Evolutionary conservation across 1,140 invertebrate genomes (phyloP).

Genomic region (Armadillidium nasatum): DNA sequence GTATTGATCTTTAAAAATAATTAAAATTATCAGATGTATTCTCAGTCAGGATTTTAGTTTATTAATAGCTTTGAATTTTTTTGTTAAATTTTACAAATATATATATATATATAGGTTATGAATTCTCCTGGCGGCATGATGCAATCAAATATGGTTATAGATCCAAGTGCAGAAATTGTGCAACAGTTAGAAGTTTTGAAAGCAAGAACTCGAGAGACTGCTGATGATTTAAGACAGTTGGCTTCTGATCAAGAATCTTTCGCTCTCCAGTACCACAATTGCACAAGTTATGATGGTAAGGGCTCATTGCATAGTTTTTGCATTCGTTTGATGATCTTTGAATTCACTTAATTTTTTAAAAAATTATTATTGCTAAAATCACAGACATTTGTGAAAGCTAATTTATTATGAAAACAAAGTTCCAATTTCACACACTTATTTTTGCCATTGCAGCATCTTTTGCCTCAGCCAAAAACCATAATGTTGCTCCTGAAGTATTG

Average conservation of each 20-base stretch:
- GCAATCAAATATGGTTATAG: slow-evolving; percentile 29
- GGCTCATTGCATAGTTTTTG: too few species aligned
- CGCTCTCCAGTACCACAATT: slow-evolving; percentile 23
- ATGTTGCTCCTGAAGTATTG: background rate
- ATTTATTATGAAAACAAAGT: too few species aligned
- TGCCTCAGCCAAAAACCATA: background rate
- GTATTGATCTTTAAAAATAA: too few species aligned
- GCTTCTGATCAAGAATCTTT: slow-evolving; percentile 24
- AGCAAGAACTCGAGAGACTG: slow-evolving; percentile 36
- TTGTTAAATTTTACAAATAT: too few species aligned
- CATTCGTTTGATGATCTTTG: too few species aligned
- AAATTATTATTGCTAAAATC: too few species aligned
- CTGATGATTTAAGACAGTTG: slow-evolving; percentile 31
- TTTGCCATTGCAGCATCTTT: background rate
- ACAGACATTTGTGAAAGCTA: too few species aligned
- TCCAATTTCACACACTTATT: too few species aligned
- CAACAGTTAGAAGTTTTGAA: slow-evolving; percentile 34
- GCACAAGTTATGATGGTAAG: slow-evolving; percentile 13
- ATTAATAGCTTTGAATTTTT: too few species aligned
- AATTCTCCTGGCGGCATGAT: slow-evolving; percentile 21
- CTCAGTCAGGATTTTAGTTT: too few species aligned
- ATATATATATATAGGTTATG: background rate
- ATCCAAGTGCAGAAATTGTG: slow-evolving; percentile 39
- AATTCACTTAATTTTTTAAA: too few species aligned
- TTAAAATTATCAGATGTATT: too few species aligned